Evolutionary conservation across 2,888 invertebrate genomes (phyloP), one percentile per base, ranked within the genome.

Genomic region (Stratiomys singularior): DNA sequence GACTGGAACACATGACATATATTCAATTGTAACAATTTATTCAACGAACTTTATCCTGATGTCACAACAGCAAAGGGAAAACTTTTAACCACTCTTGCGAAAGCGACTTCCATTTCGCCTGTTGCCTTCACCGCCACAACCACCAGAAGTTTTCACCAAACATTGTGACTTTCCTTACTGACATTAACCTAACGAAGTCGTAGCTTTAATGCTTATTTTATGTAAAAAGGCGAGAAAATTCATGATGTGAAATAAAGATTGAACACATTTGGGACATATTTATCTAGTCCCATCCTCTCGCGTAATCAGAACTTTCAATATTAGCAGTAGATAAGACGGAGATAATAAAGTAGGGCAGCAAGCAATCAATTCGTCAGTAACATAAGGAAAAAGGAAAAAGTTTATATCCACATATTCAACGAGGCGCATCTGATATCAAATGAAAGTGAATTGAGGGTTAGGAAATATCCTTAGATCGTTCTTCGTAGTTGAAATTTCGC

Each of bases 181-280:
- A 72, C 71, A 72, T 72, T 72, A 72, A 52, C 71, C 15, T 72
- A 72, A 52, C 30, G 56, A 28, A 52, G 71, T 52, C 52, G 28
- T 72, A n/a, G 15, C 27, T 25, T 72, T 72, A 56, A 72, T 52
- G 71, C 52, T 18, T 27, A 28, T 72, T 72, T 72, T 72, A 72
- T 72, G 71, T 52, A 47, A 72, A 72, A 52, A 56, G 56, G 28
- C 71, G 71, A 72, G 52, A 28, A 52, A 66, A 66, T 66, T 66
- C 66, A 66, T 66, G 66, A 66, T 37, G 30, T 44, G 37, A 66
- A 66, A 66, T 66, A 66, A 66, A 66, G 66, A 66, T 66, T 66
- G 66, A 66, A 37, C 21, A 66, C 66, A 44, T 66, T 66, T 66
- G 66, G 66, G 15, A n/a, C 37, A 66, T 37, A 66, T 37, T 66